Base-by-base conservation (phyloP, 2,888 invertebrate species). In the Epinotia demarniana region DNA sequence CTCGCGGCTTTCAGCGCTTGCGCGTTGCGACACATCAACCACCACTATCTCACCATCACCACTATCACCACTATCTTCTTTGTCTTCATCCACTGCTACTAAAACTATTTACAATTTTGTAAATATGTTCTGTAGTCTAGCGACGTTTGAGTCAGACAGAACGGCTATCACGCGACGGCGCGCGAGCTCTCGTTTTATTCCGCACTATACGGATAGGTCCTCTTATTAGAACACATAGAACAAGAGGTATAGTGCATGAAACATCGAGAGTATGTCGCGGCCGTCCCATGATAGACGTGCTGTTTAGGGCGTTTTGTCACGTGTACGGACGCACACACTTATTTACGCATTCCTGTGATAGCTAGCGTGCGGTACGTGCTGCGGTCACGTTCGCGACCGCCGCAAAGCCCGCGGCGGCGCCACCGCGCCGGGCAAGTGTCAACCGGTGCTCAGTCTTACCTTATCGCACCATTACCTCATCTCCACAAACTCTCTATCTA, bases 301-400 rank as follows among this genome's bases (percentile, higher is more conserved):
- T 76, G 68, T 68, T 64, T 68, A 63, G 68, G 58, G 78, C 68
- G 53, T 57, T 64, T 55, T 62, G 79, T 86, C 85, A 89, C 90
- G 90, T 89, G 87, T 83, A 80, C 78, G 72, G 49, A 67, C 74
- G 78, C 76, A 78, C 80, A 77, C 82, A 86, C 82, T 82, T 80
- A 81, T 84, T 81, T 78, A 83, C 84, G 85, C 85, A 86, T 82
- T 81, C 81, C 82, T 79, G 81, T 81, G 85, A 87, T 88, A 88
- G 85, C 84, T 87, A 62, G 80, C 79, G 77, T 78, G 79, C 79
- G 81, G 82, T 89, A 92, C 92, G 93, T 92, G 92, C 87, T 84
- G 86, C 89, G 86, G 89, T 90, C 91, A 89, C 89, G 89, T 90
- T 90, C 86, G 73, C 69, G 60, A 76, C 68, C 74, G 76, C 74